Evolutionary conservation across 2,888 invertebrate genomes (phyloP).

Genomic region (Coenonympha arcania): DNA sequence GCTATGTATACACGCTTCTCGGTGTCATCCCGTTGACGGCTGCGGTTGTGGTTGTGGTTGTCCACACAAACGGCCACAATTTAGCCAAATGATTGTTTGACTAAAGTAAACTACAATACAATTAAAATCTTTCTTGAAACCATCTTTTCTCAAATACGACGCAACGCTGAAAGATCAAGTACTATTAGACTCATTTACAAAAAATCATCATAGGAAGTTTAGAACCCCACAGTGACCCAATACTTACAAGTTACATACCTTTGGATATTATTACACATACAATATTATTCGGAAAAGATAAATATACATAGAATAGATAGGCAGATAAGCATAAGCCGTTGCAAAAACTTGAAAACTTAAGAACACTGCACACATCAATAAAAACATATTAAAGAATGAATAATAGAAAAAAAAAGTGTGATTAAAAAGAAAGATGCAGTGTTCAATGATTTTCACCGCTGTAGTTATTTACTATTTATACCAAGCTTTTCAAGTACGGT

Average conservation of each 20-base stretch:
- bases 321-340: conserved; percentile 10
- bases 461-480: conserved; percentile 8
- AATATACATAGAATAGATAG: not conserved
- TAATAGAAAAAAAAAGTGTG: not conserved
- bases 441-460: conserved; percentile 1
- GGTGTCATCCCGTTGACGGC: too few species aligned
- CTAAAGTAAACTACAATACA: too few species aligned
- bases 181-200: too few species aligned
- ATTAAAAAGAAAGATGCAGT: not conserved
- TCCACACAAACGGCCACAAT: too few species aligned
- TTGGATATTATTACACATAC: not conserved
- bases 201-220: too few species aligned
- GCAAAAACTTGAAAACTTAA: conserved; percentile 1
- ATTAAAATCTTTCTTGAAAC: too few species aligned
- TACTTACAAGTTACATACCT: too few species aligned
- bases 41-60: too few species aligned
- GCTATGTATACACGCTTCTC: too few species aligned
- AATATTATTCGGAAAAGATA: not conserved
- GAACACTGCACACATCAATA: conserved; percentile 5
- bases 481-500: conserved; percentile 3
- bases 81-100: too few species aligned
- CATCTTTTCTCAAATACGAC: too few species aligned
- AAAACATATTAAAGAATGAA: not conserved
- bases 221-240: not conserved
- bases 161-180: too few species aligned